Conservation (phyloP, 2,888 invertebrate species). For the Rotaria magnacalcarata region DNA sequence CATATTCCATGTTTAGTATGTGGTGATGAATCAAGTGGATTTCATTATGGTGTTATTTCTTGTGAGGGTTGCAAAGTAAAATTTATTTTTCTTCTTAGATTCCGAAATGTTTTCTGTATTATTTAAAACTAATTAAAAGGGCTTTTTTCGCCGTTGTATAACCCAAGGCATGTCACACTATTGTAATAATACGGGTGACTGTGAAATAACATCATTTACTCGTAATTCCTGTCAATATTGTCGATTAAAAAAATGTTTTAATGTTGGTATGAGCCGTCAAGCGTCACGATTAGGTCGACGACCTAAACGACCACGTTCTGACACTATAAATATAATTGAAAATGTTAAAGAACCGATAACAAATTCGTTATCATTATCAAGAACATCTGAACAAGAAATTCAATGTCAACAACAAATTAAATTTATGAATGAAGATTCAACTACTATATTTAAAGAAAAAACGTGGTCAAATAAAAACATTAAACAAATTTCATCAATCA, state of each 20-base stretch:
- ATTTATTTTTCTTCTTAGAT: not conserved
- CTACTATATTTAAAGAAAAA: not conserved
- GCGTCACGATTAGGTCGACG: conserved; percentile 58
- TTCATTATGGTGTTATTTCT: conserved; percentile 45
- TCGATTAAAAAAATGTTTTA: conserved; percentile 58
- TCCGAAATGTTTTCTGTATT: too few relatives aligned
- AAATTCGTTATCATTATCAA: not conserved
- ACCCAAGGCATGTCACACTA: conserved; percentile 59
- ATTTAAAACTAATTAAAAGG: conserved; percentile 46
- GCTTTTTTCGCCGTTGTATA: conserved; percentile 59
- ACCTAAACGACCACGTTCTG: conserved; percentile 52
- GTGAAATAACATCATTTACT: conserved; percentile 59
- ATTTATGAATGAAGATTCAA: not conserved
- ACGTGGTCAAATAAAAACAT: not conserved
- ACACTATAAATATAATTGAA: not conserved
- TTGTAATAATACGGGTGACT: conserved; percentile 59
- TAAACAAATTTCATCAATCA: not conserved
- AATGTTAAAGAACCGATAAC: not conserved
- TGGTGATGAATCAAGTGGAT: conserved; percentile 45
- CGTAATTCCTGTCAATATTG: conserved; percentile 60
- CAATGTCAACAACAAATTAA: not conserved
- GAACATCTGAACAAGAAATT: not conserved
- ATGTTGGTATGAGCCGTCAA: conserved; percentile 59
- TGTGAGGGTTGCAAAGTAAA: conserved; percentile 44
- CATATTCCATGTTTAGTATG: conserved; percentile 42